A percentile compares a stretch with the other conserved stretches of the same genome.
These are phyloP conservation scores for Aethina tumida DNA, from an alignment of 1,140 invertebrate genomes.

Conservation along the genomic window DNA sequence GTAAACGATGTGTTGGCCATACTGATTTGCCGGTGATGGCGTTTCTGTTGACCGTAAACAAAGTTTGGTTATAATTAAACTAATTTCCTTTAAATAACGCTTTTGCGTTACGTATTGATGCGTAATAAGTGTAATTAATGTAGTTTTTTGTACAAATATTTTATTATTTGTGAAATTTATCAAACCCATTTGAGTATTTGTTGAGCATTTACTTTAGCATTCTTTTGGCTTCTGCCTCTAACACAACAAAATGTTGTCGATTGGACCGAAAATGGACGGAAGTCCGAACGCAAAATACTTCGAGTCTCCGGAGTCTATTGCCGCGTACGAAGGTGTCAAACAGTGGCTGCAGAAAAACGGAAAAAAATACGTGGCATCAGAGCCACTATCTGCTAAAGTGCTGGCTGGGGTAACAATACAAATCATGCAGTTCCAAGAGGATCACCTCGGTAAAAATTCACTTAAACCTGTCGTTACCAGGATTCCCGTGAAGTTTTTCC, in stretches of 20 bases:
- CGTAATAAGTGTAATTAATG: too few species aligned
- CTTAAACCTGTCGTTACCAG: constrained; percentile 75
- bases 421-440: constrained; percentile 92
- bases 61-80: too few species aligned
- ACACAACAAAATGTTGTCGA: constrained; percentile 60
- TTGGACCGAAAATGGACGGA: constrained; percentile 89
- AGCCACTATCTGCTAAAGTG: constrained; percentile 88
- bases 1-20: too few species aligned
- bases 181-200: too few species aligned
- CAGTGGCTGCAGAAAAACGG: constrained; percentile 93
- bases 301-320: constrained; percentile 80
- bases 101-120: too few species aligned
- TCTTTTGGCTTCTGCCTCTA: too few species aligned
- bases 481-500: constrained; percentile 75
- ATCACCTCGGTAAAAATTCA: constrained; percentile 88
- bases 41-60: too few species aligned
- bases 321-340: constrained; percentile 80
- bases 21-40: too few species aligned
- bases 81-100: too few species aligned
- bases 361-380: constrained; percentile 89
- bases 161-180: too few species aligned
- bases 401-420: constrained; percentile 77
- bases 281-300: constrained; percentile 90
- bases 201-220: too few species aligned
- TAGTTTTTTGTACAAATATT: too few species aligned